Evolutionary conservation across 2,888 invertebrate genomes (phyloP).

Genomic region (Dorcus parallelipipedus): DNA sequence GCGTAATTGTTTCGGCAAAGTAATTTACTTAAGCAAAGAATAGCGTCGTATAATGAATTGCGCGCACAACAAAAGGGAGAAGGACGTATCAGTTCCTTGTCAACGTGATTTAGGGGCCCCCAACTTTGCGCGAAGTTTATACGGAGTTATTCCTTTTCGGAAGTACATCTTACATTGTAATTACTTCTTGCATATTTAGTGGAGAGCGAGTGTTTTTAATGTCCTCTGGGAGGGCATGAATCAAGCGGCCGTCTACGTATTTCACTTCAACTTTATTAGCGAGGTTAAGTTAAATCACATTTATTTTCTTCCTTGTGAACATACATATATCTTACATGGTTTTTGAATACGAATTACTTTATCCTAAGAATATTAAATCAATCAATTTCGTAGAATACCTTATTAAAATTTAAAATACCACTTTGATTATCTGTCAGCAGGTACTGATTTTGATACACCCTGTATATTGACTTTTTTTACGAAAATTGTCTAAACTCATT

Average conservation of each 20-base stretch:
- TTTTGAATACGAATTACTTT: no score
- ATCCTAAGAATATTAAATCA: no score
- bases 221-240: slow-evolving; percentile 42
- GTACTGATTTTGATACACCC: no score
- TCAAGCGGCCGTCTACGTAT: slow-evolving; percentile 42
- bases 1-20: slow-evolving; percentile 1
- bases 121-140: slow-evolving; percentile 37
- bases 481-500: no score
- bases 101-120: slow-evolving; percentile 23
- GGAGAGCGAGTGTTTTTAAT: slow-evolving; percentile 45
- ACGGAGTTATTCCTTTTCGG: slow-evolving; percentile 30
- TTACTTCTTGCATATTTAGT: slow-evolving; percentile 47
- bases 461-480: no score
- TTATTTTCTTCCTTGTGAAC: slow-evolving; percentile 12
- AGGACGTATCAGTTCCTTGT: slow-evolving; percentile 11
- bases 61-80: slow-evolving; percentile 9
- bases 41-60: neutral
- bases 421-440: no score
- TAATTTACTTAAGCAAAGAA: slow-evolving; percentile 9
- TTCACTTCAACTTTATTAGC: slow-evolving; percentile 41
- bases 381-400: no score
- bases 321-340: no score
- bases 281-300: slow-evolving; percentile 25
- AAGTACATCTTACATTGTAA: slow-evolving; percentile 40
- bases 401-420: no score